A percentile compares a stretch with the other conserved stretches of the same genome.
phyloP scores from a whole-genome alignment of 2,888 invertebrate species.

The Erynnis tages region DNA sequence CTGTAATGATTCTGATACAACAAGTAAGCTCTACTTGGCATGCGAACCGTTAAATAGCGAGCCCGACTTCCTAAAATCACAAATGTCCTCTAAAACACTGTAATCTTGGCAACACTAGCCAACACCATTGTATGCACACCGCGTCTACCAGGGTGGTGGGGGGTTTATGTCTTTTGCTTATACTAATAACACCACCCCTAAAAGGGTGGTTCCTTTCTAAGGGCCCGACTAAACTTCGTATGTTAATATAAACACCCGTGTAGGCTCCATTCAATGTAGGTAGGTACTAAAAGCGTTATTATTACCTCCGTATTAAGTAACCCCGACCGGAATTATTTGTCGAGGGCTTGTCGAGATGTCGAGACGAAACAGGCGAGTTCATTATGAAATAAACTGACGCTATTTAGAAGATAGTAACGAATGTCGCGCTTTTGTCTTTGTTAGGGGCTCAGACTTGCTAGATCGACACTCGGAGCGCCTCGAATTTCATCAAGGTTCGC shows the following conservation, averaged over 20 bases:
- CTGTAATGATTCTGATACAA: too few relatives aligned
- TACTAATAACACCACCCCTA: conserved; percentile 74
- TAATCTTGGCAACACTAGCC: conserved; percentile 6
- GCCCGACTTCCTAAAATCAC: neutral
- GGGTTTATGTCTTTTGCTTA: conserved; percentile 70
- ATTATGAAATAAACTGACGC: conserved; percentile 28
- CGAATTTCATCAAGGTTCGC: neutral
- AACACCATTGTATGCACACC: conserved; percentile 72
- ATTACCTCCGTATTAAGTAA: conserved; percentile 49
- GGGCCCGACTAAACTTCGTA: conserved; percentile 69
- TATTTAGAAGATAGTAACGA: conserved; percentile 10
- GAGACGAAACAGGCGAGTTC: conserved; percentile 27
- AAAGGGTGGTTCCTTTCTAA: conserved; percentile 65
- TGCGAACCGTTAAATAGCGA: too few relatives aligned
- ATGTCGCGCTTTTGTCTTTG: conserved; percentile 7
- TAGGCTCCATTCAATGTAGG: conserved; percentile 64
- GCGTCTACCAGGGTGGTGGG: conserved; percentile 45
- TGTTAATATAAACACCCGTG: conserved; percentile 75
- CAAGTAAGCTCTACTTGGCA: neutral
- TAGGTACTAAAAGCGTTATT: conserved; percentile 56
- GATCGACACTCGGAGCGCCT: neutral
- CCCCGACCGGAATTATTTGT: conserved; percentile 53
- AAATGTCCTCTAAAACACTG: conserved; percentile 2
- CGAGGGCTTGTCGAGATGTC: conserved; percentile 39
- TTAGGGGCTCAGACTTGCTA: conserved; percentile 10